These are phyloP conservation scores for Pyrochroa serraticornis DNA, from an alignment of 2,888 invertebrate species.

Conservation along the genomic window DNA sequence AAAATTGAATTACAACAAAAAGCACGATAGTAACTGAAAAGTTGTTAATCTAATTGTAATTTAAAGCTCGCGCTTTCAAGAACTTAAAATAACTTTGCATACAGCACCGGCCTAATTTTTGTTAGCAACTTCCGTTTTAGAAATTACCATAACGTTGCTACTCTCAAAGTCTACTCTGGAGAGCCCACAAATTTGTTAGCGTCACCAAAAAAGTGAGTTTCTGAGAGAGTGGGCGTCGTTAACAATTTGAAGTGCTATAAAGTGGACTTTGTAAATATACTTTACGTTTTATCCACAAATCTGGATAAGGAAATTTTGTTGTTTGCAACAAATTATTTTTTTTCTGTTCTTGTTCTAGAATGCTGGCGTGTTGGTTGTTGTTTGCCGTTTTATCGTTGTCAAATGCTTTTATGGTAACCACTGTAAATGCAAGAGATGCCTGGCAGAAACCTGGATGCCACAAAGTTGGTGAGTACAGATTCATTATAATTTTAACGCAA, in stretches of 20 bases:
- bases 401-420: constrained; percentile 47
- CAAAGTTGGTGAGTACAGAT: constrained; percentile 69
- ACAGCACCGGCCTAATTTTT: too few relatives aligned
- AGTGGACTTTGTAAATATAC: not conserved
- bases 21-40: too few relatives aligned
- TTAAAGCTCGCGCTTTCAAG: too few relatives aligned
- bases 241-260: not conserved
- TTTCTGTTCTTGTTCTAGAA: constrained; percentile 46
- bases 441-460: constrained; percentile 83
- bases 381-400: constrained; percentile 50
- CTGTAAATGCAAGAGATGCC: constrained; percentile 56
- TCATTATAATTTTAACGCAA: not conserved
- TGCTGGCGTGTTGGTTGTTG: constrained; percentile 56
- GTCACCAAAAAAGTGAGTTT: too few relatives aligned
- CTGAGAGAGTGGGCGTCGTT: too few relatives aligned
- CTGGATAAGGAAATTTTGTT: not conserved
- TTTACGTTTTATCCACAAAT: constrained; percentile 9
- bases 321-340: not conserved
- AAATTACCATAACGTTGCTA: too few relatives aligned
- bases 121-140: too few relatives aligned
- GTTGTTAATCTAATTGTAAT: too few relatives aligned
- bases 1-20: too few relatives aligned
- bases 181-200: too few relatives aligned
- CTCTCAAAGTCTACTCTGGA: too few relatives aligned
- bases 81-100: too few relatives aligned